phyloP scores from a whole-genome alignment of 1,140 invertebrate genomes.

The Drosophila littoralis region DNA sequence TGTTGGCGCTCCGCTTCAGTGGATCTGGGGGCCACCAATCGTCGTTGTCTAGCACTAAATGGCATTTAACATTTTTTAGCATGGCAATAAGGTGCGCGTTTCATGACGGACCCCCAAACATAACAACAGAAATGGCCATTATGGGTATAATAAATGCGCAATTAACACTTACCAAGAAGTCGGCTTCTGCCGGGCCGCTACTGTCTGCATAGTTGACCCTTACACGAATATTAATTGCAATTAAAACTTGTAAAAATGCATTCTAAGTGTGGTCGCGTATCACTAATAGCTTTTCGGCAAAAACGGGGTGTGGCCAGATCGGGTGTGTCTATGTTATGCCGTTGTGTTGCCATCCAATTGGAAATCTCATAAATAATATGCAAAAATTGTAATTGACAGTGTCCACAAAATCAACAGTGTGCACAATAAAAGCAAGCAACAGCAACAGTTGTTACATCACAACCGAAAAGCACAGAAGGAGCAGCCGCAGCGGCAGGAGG shows the following conservation, averaged over 20 bases:
- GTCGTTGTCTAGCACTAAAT: conserved; percentile 26
- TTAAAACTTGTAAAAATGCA: not conserved
- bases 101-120: conserved; percentile 50
- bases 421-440: conserved; percentile 8
- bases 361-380: conserved; percentile 58
- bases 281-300: conserved; percentile 5
- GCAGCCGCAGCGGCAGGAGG: conserved; percentile 8
- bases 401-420: conserved; percentile 15
- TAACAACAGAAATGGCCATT: conserved; percentile 46
- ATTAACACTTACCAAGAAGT: conserved; percentile 62
- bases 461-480: conserved; percentile 3
- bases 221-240: not conserved
- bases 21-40: conserved; percentile 49
- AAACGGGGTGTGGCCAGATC: not conserved
- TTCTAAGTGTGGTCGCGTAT: conserved; percentile 15
- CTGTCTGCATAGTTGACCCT: no score
- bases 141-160: conserved; percentile 66
- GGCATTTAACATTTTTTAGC: conserved; percentile 55
- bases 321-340: conserved; percentile 8
- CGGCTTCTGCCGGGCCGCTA: not conserved
- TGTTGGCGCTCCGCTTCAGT: conserved; percentile 47
- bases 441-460: conserved; percentile 50
- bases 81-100: conserved; percentile 58
- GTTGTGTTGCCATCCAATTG: not conserved
- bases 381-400: conserved; percentile 62